These are phyloP conservation scores for Marisa cornuarietis DNA, from an alignment of 1,140 invertebrate genomes.

Conservation along the genomic window DNA sequence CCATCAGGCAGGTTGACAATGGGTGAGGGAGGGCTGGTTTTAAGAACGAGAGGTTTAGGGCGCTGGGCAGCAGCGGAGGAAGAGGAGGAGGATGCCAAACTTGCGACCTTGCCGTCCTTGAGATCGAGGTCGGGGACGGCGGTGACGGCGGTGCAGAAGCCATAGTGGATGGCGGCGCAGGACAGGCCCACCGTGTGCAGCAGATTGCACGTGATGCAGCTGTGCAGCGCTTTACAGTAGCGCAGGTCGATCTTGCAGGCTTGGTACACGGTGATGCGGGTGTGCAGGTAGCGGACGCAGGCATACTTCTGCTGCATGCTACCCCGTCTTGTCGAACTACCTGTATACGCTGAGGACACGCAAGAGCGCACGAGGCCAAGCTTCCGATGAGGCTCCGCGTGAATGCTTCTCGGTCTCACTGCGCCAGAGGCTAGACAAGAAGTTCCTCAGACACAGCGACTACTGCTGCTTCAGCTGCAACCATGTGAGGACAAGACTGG, in stretches of 20 bases:
- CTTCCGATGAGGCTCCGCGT: too few species aligned
- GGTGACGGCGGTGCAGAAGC: slow-evolving; percentile 70
- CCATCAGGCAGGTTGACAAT: slow-evolving; percentile 12
- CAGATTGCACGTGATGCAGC: slow-evolving; percentile 61
- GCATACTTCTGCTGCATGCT: slow-evolving; percentile 30
- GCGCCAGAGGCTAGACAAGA: too few species aligned
- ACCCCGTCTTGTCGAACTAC: too few species aligned
- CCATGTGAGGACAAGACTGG: too few species aligned
- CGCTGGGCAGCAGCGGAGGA: slow-evolving; percentile 24
- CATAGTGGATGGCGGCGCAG: slow-evolving; percentile 72
- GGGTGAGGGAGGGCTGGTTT: not conserved
- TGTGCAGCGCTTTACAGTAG: slow-evolving; percentile 69
- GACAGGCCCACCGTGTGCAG: slow-evolving; percentile 35
- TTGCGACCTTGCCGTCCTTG: slow-evolving; percentile 2
- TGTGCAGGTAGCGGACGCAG: slow-evolving; percentile 47
- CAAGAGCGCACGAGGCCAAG: too few species aligned
- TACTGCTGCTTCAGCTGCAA: too few species aligned
- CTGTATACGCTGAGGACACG: too few species aligned
- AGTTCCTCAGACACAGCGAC: too few species aligned
- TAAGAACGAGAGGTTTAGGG: not conserved
- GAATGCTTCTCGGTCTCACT: too few species aligned
- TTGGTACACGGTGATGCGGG: slow-evolving; percentile 62
- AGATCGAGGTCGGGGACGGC: slow-evolving; percentile 54
- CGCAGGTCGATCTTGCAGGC: slow-evolving; percentile 65
- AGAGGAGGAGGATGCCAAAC: slow-evolving; percentile 23